Evolutionary conservation across 2,888 invertebrate genomes (phyloP), one percentile per base, ranked within the genome.

Genomic region (Drosophila anomelani): DNA sequence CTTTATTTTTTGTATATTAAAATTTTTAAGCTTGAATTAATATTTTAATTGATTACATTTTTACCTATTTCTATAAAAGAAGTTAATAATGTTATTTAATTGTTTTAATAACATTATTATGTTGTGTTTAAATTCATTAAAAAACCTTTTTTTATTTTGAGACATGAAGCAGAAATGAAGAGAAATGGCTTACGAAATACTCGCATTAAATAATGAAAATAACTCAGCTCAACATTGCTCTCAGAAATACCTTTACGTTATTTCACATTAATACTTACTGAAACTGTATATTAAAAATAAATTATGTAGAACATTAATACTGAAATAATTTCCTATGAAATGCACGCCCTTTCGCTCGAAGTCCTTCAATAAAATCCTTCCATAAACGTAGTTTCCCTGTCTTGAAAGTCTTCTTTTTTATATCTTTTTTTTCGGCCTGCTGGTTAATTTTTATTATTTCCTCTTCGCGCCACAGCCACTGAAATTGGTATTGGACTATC

Each of bases 391-490:
- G 72, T 62, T 53, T 49, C n/a, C 13, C n/a, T n/a, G 10, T 13
- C 46, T 47, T 38, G 17, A 39, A 17, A 34, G 36, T 51, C 49
- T 34, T 1, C 26, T 34, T 47, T 9, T 66, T 66, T 72, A 17
- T 58, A 47, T 64, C 55, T 44, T 46, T 75, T 17, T 17, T 49
- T 70, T 64, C 23, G 55, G 56, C 20, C 64, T 59, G 69, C 76
- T 80, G 82, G 77, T 79, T 79, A 78, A 79, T 77, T 79, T 81
- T 85, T 85, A 83, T 86, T 83, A 82, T 82, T 85, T 81, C 69
- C 81, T 70, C 57, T 81, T 77, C 57, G 63, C 72, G 41, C 61
- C 77, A 55, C 62, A 60, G 69, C 62, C 71, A 73, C 62, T 69
- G 80, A 75, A 77, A 80, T 80, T 77, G 81, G 67, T 75, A 80